Conservation (phyloP, 2,888 invertebrate genomes). For the Chirona hameri region DNA sequence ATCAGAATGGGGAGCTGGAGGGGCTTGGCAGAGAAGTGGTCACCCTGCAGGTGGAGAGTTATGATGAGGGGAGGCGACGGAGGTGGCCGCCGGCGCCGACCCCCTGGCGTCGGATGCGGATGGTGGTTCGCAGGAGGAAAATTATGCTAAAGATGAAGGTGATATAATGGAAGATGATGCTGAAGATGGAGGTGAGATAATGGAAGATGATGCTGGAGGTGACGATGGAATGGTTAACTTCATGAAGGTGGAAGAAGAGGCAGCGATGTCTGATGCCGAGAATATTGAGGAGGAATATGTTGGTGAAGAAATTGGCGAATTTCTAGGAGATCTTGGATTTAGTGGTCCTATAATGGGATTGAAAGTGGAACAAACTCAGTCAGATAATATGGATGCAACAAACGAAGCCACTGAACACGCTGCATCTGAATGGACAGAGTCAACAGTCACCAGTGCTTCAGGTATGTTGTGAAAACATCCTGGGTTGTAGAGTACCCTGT, state of each 20-base stretch:
- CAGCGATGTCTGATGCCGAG: not conserved
- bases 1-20: no score
- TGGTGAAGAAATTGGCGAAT: not conserved
- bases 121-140: no score
- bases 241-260: not conserved
- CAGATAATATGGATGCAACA: not conserved
- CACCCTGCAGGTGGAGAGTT: no score
- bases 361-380: no score
- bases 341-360: no score
- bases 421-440: not conserved
- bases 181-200: not conserved
- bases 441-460: not conserved
- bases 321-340: not conserved
- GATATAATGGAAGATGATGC: not conserved
- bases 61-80: no score
- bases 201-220: not conserved
- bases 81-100: no score
- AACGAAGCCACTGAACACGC: not conserved
- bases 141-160: no score
- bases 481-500: no score
- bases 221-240: not conserved
- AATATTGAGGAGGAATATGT: not conserved
- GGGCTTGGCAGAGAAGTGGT: no score
- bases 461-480: not conserved
- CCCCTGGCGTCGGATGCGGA: no score